Evolutionary conservation across 2,797 vertebrate species (phyloP).

Genomic region (Microctenopoma steveboyesi): DNA sequence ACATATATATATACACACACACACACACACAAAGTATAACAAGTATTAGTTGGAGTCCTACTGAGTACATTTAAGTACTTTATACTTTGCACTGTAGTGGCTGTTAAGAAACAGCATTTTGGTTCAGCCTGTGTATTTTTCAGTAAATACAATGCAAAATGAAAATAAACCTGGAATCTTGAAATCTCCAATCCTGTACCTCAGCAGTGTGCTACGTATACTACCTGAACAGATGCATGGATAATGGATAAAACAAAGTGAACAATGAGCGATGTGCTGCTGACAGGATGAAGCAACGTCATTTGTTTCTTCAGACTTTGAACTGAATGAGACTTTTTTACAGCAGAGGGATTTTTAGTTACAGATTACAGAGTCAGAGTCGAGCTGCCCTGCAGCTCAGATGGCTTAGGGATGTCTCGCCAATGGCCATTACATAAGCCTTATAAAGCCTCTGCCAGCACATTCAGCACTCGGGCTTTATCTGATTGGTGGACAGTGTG

Average conservation of each 20-base stretch:
- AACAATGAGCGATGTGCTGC: not conserved
- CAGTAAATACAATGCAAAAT: too few relatives aligned
- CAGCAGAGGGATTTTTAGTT: not conserved
- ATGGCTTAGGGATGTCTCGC: slow-evolving; percentile 53
- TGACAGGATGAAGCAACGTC: slow-evolving; percentile 12
- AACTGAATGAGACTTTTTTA: slow-evolving; percentile 1
- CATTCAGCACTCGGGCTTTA: not conserved
- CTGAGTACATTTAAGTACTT: too few relatives aligned
- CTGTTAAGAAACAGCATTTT: too few relatives aligned
- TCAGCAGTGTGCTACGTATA: not conserved
- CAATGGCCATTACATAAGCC: slow-evolving; percentile 57
- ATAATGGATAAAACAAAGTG: not conserved
- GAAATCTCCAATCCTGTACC: not conserved
- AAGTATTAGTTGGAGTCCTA: too few relatives aligned
- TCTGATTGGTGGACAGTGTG: slow-evolving; percentile 57
- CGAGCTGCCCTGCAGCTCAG: slow-evolving; percentile 43
- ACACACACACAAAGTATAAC: too few relatives aligned
- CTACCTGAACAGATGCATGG: not conserved
- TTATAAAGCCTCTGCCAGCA: slow-evolving; percentile 34
- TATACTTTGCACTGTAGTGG: too few relatives aligned
- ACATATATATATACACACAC: too few relatives aligned
- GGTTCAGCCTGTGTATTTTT: too few relatives aligned
- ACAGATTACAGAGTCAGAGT: slow-evolving; percentile 30
- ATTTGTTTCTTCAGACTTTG: slow-evolving; percentile 5
- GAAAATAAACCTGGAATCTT: too few relatives aligned